Evolutionary conservation across 2,113 vertebrate species (phyloP).

Genomic region (Nothoprocta pentlandii): DNA sequence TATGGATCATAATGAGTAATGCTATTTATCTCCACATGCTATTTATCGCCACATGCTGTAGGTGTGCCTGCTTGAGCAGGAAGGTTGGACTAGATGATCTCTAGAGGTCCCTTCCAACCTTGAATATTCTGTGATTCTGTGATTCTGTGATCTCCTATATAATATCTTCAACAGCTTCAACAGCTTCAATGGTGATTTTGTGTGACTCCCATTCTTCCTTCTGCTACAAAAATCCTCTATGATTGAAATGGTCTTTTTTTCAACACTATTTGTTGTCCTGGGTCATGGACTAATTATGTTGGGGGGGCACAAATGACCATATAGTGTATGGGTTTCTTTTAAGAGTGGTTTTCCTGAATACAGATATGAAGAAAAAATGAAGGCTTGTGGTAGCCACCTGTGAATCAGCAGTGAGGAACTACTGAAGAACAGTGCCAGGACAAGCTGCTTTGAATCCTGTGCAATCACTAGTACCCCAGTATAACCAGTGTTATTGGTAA

Average conservation of each 20-base stretch:
- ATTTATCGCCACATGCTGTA: too few relatives aligned
- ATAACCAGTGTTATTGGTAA: neutral
- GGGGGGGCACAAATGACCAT: rapidly evolving
- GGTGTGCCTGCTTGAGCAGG: too few relatives aligned
- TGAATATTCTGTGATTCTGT: too few relatives aligned
- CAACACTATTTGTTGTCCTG: neutral
- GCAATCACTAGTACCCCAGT: neutral
- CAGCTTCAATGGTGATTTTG: neutral
- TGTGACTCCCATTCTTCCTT: neutral
- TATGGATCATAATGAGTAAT: neutral
- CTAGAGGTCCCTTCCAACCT: too few relatives aligned
- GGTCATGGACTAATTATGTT: neutral
- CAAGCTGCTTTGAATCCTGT: neutral
- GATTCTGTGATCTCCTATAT: neutral
- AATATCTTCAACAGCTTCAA: neutral
- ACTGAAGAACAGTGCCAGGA: neutral
- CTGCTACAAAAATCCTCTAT: neutral
- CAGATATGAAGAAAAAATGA: neutral
- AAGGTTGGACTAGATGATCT: too few relatives aligned
- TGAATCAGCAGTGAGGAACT: neutral
- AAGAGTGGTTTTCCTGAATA: neutral
- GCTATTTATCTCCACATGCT: neutral
- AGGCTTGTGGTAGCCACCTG: neutral
- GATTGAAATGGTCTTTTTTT: neutral
- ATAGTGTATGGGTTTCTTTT: neutral